Evolutionary conservation across 2,113 vertebrate genomes (phyloP), one percentile per base, ranked within the genome.

Genomic region (Gnathonemus echidnorhynchus): DNA sequence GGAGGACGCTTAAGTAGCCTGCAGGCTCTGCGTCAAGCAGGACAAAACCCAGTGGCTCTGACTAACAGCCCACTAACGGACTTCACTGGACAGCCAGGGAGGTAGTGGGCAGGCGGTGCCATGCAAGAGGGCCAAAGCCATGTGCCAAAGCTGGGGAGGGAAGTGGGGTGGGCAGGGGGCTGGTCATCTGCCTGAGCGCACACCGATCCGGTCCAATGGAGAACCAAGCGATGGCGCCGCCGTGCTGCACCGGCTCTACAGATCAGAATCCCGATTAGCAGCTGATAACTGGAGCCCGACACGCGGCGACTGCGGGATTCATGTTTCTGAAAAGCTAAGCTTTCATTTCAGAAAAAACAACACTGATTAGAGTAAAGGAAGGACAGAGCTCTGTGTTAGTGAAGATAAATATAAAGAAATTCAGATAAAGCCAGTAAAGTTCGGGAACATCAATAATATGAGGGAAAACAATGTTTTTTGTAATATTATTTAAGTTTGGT

Each of bases 41-140:
- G 0, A 53, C 19, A 42, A 88, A 89, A 87, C 94, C 92, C 91
- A 89, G 90, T 90, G 88, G 27, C 86, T 31, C 42, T 52, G 7
- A 50, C 85, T 48, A 86, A 48, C 56, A 49, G 62, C 62, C 42
- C 50, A 46, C 89, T 58, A 86, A 42, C 46, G n/a, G 89, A 35
- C 31, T 53, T 90, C 85, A 86, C 21, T 66, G 89, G 24, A 42
- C 45, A 27, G 50, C 56, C 70, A 90, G 31, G 62, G 17, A 90
- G 87, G 70, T 27, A 48, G 39, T 35, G 86, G 49, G 85, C 24
- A 87, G 85, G 85, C 31, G 13, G 15, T 35, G 13, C 49, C 8
- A 2, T 5, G 9, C 31, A 1, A 2, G 2, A 17, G n/a, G 86
- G 50, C 86, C 49, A 53, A n/a, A 17, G 50, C 31, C 31, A 31